These are phyloP conservation scores for Holcopasites calliopsidis DNA, from an alignment of 1,140 invertebrate species.

Conservation along the genomic window DNA sequence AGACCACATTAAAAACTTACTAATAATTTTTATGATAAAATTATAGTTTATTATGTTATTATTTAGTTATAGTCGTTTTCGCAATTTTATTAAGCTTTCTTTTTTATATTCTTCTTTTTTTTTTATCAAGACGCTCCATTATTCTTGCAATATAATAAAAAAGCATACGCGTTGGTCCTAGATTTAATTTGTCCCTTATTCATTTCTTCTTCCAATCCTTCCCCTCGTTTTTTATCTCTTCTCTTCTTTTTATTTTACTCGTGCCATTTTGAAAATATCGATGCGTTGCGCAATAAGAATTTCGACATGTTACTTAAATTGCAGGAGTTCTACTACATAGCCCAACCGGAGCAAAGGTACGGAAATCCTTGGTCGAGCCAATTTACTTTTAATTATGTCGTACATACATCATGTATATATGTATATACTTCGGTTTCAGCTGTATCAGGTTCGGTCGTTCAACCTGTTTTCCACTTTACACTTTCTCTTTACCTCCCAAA, in stretches of 20 bases:
- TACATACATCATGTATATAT: too few species aligned
- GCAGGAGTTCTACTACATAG: background rate
- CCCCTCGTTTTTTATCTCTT: background rate
- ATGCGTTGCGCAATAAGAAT: background rate
- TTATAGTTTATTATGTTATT: too few species aligned
- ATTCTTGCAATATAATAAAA: constrained; percentile 11
- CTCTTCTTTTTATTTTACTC: background rate
- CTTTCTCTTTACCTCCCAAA: background rate
- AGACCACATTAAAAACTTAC: too few species aligned
- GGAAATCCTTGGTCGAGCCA: constrained; percentile 11
- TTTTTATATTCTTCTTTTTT: too few species aligned
- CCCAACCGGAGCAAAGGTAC: background rate
- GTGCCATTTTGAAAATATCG: background rate
- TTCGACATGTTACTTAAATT: background rate
- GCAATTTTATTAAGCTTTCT: too few species aligned
- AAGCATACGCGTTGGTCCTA: background rate
- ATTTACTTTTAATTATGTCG: constrained; percentile 28
- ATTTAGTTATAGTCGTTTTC: too few species aligned
- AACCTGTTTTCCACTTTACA: background rate
- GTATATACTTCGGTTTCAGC: background rate
- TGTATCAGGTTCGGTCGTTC: background rate
- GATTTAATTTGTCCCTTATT: too few species aligned
- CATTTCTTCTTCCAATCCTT: background rate
- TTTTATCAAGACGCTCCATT: constrained; percentile 4
- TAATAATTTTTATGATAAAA: too few species aligned